Evolutionary conservation across 30 jellyfish, hydroid and myxozoan species (phyloP).

Genomic region (Turritopsis rubra): DNA sequence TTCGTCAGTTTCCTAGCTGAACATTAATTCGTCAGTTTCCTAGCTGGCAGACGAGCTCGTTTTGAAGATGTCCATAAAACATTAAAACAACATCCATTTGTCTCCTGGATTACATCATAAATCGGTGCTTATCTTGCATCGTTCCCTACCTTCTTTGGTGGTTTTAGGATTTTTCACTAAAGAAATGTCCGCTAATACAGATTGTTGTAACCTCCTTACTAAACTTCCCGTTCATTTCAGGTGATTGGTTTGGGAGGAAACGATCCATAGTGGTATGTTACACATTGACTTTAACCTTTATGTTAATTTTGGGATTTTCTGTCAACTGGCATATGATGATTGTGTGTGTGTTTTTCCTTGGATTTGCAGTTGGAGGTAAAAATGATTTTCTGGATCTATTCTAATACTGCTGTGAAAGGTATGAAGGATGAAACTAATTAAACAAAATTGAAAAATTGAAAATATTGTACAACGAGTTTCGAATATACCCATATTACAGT

Average conservation of each 20-base stretch:
- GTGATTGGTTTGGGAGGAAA: constrained; percentile 38
- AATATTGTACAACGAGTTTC: too few species aligned
- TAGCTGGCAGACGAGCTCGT: too few species aligned
- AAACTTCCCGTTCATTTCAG: not conserved
- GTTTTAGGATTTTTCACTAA: not conserved
- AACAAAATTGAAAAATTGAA: too few species aligned
- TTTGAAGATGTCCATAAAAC: too few species aligned
- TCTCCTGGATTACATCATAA: too few species aligned
- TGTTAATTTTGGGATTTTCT: constrained; percentile 26
- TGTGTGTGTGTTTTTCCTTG: constrained; percentile 28
- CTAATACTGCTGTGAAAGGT: not conserved
- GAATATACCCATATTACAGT: too few species aligned
- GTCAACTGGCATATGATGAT: constrained; percentile 38
- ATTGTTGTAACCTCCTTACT: not conserved
- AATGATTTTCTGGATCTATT: not conserved
- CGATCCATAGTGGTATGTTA: constrained; percentile 6
- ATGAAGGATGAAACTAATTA: not conserved
- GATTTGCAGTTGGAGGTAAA: constrained; percentile 36
- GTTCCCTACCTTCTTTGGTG: not conserved
- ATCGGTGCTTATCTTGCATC: too few species aligned
- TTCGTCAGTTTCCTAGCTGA: too few species aligned
- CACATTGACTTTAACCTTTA: constrained; percentile 6
- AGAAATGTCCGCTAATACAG: not conserved
- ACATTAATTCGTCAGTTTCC: too few species aligned
- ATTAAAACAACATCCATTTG: too few species aligned